Conservation (phyloP, 1,140 invertebrate genomes). For the Ostrea edulis region DNA sequence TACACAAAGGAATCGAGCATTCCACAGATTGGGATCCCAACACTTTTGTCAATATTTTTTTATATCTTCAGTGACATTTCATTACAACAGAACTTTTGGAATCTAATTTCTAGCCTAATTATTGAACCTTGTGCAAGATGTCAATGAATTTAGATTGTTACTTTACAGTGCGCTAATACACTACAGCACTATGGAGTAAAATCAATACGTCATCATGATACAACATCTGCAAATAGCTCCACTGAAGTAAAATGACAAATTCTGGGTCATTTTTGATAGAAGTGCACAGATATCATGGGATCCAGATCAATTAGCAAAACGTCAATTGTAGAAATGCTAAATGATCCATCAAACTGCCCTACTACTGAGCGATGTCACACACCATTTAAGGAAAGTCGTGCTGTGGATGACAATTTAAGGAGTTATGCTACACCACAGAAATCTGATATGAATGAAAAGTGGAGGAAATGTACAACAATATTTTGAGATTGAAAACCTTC, state of each 20-base stretch:
- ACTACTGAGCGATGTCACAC: too few relatives aligned
- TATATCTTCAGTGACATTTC: background rate
- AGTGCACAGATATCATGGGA: background rate
- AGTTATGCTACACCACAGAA: too few relatives aligned
- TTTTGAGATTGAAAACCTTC: too few relatives aligned
- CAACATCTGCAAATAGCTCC: slow-evolving; percentile 15
- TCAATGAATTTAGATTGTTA: slow-evolving; percentile 19
- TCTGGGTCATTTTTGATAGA: background rate
- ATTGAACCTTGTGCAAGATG: background rate
- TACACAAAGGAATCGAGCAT: background rate
- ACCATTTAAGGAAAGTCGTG: too few relatives aligned
- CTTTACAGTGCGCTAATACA: background rate
- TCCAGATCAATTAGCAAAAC: background rate
- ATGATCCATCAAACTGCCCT: background rate
- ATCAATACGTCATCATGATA: background rate
- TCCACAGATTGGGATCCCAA: background rate
- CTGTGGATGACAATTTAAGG: too few relatives aligned
- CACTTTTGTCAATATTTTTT: slow-evolving; percentile 24
- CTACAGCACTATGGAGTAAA: background rate
- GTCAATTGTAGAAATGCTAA: background rate
- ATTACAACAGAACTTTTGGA: background rate
- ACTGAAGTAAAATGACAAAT: background rate
- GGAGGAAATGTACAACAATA: too few relatives aligned
- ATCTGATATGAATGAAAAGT: too few relatives aligned
- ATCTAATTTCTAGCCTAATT: background rate